phyloP scores from a whole-genome alignment of 2,113 vertebrate species.

The Engystomops pustulosus region DNA sequence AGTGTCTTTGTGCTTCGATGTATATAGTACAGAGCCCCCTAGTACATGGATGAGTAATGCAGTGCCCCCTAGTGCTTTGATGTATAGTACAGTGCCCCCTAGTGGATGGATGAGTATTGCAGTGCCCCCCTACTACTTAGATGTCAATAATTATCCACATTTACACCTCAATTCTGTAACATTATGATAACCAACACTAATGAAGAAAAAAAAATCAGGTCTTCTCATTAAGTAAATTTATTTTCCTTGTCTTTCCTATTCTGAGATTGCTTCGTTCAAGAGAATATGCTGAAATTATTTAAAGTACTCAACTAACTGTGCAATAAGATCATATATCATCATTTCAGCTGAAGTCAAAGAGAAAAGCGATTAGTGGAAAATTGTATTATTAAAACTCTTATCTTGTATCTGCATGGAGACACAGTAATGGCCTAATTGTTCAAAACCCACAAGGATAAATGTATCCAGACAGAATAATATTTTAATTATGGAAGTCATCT shows the following conservation, averaged over 20 bases:
- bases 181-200: not conserved
- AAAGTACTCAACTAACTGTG: conserved; percentile 32
- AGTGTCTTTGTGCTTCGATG: no score
- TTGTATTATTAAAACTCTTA: conserved; percentile 56
- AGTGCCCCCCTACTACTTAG: not conserved
- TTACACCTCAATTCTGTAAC: not conserved
- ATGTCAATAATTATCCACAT: not conserved
- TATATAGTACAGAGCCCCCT: no score
- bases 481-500: conserved; percentile 55
- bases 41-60: no score
- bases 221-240: conserved; percentile 3
- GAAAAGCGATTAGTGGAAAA: conserved; percentile 50
- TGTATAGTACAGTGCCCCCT: no score
- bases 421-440: conserved; percentile 58
- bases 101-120: no score
- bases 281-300: conserved; percentile 16
- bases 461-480: conserved; percentile 58
- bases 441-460: conserved; percentile 50
- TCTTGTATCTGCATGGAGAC: conserved; percentile 57
- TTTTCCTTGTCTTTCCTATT: not conserved
- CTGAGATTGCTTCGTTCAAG: not conserved
- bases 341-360: conserved; percentile 45
- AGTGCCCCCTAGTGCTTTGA: no score
- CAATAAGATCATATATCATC: conserved; percentile 53
- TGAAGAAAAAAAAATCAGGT: not conserved